phyloP scores from a whole-genome alignment of 1,140 invertebrate species.

The Cephus cinctus region DNA sequence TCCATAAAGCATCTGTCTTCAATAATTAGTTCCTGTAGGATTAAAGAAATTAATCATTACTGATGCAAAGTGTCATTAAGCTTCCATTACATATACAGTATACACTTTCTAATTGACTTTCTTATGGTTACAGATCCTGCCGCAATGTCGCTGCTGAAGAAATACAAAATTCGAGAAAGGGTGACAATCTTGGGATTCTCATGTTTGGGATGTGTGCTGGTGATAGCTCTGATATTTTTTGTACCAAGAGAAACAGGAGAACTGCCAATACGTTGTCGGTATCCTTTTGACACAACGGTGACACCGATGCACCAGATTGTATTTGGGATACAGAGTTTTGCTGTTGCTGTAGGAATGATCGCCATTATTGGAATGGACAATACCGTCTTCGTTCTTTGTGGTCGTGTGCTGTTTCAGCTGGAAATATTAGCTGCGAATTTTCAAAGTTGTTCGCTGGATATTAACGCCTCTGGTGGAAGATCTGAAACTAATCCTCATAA shows the following conservation, averaged over 20 bases:
- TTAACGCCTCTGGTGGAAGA: too few species aligned
- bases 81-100: too few species aligned
- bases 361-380: conserved; percentile 28
- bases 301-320: conserved; percentile 18
- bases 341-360: conserved; percentile 16
- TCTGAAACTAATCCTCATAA: not conserved
- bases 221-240: conserved; percentile 25
- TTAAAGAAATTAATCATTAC: too few species aligned
- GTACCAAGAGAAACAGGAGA: conserved; percentile 21
- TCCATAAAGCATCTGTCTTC: too few species aligned
- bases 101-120: conserved; percentile 7
- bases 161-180: conserved; percentile 17
- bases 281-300: conserved; percentile 29
- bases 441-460: conserved; percentile 16
- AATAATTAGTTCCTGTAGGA: too few species aligned
- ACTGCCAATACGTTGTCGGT: conserved; percentile 29
- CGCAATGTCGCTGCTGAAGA: conserved; percentile 6
- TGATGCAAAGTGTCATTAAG: too few species aligned
- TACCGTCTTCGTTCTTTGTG: conserved; percentile 11
- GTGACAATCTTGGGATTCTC: conserved; percentile 19
- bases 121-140: conserved; percentile 1
- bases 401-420: conserved; percentile 17
- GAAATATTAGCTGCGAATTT: conserved; percentile 22
- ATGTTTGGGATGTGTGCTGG: conserved; percentile 13
- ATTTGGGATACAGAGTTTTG: conserved; percentile 21